A percentile compares a stretch with the other conserved stretches of the same genome.
Evolutionary conservation across 2,888 invertebrate species (phyloP).

Genomic region (Ommatoiulus sabulosus): DNA sequence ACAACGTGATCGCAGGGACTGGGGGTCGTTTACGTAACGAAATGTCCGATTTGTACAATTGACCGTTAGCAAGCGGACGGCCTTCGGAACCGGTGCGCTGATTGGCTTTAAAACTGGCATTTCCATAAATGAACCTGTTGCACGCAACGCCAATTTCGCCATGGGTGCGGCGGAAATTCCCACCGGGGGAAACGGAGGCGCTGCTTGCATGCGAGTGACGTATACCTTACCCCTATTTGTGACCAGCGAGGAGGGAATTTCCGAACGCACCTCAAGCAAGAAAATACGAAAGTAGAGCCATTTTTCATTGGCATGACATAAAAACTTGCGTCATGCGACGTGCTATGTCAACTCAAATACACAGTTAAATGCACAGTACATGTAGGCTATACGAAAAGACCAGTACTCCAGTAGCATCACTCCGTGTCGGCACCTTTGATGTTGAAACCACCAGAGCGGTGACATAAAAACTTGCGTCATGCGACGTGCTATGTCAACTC

Average conservation of each 20-base stretch:
- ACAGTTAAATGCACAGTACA: no score
- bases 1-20: background rate
- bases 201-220: background rate
- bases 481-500: no score
- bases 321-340: no score
- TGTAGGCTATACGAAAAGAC: no score
- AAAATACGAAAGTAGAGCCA: no score
- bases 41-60: background rate
- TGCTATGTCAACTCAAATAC: no score
- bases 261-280: background rate
- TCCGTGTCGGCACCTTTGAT: no score
- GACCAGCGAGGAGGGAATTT: background rate
- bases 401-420: no score
- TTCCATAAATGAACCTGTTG: slow-evolving; percentile 15
- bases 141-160: background rate
- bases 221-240: background rate
- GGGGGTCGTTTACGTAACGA: slow-evolving; percentile 18
- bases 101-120: background rate
- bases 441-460: no score
- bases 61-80: slow-evolving; percentile 34
- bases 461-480: no score
- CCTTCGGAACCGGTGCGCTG: slow-evolving; percentile 20
- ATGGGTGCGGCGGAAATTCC: slow-evolving; percentile 14
- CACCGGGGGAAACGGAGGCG: background rate
- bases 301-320: no score